Percentiles rank a stretch among this genome's conserved stretches.
These are phyloP conservation scores for Allophyes oxyacanthae DNA, from an alignment of 2,888 invertebrate genomes.

Conservation along the genomic window DNA sequence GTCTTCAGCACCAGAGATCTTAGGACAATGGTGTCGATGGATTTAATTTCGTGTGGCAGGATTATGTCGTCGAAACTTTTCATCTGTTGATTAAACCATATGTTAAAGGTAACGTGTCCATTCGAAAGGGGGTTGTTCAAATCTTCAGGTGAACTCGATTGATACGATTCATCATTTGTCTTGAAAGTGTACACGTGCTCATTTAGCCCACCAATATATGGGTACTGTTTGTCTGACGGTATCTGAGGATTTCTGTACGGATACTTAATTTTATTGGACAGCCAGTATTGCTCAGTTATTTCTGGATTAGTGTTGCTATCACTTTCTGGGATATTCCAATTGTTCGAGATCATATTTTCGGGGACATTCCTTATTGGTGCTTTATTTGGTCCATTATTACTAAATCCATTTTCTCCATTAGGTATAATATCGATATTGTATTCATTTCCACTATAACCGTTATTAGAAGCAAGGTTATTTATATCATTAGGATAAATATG, in stretches of 20 bases:
- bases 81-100: conserved; percentile 67
- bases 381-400: conserved; percentile 8
- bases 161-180: conserved; percentile 1
- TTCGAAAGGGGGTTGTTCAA: not conserved
- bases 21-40: conserved; percentile 53
- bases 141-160: not conserved
- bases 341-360: not conserved
- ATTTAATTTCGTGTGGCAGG: conserved; percentile 40
- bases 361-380: not conserved
- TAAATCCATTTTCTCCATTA: not conserved
- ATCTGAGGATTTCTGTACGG: conserved; percentile 2
- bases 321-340: not conserved
- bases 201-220: conserved; percentile 11
- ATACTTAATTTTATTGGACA: conserved; percentile 7
- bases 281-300: conserved; percentile 2
- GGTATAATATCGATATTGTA: not conserved
- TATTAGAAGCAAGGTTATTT: conserved; percentile 6
- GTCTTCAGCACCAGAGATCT: conserved; percentile 61
- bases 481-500: conserved; percentile 17
- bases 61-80: conserved; percentile 48
- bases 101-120: conserved; percentile 57
- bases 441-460: conserved; percentile 11
- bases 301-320: not conserved
- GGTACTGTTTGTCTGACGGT: not conserved
- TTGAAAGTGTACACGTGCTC: conserved; percentile 22